Evolutionary conservation across 2,113 vertebrate genomes (phyloP).

Genomic region (Chloebia gouldiae): DNA sequence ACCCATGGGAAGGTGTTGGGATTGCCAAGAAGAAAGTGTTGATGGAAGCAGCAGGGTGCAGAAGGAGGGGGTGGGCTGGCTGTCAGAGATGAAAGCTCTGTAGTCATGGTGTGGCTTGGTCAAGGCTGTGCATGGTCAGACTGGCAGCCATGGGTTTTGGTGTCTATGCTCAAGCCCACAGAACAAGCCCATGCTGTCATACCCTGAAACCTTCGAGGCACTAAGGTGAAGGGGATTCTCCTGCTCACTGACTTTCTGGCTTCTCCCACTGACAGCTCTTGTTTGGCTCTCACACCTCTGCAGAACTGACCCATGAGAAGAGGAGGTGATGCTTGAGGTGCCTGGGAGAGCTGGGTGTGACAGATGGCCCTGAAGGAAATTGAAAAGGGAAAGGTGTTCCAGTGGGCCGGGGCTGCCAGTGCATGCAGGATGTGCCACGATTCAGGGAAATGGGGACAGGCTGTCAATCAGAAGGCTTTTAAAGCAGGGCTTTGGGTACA

Average conservation of each 20-base stretch:
- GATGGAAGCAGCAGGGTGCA: not conserved
- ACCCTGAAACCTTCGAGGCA: not conserved
- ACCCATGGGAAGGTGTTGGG: not conserved
- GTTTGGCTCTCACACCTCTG: not conserved
- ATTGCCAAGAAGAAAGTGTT: not conserved
- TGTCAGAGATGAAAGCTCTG: not conserved
- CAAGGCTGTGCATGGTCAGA: not conserved
- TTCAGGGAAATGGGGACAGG: not conserved
- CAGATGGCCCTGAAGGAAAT: not conserved
- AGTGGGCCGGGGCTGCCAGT: not conserved
- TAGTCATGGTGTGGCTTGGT: not conserved
- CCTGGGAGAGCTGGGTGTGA: not conserved
- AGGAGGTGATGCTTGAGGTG: not conserved
- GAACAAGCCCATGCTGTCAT: not conserved
- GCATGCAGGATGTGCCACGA: rapidly evolving
- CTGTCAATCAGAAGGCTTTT: not conserved
- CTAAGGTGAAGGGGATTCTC: not conserved
- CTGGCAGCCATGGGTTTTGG: not conserved
- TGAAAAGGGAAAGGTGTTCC: not conserved
- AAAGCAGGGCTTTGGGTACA: not conserved
- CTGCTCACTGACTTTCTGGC: not conserved
- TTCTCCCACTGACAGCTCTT: not conserved
- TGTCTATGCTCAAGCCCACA: not conserved
- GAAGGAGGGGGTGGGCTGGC: not conserved
- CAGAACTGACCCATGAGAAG: not conserved